These are phyloP conservation scores for Numenius arquata DNA, from an alignment of 2,113 vertebrate genomes.

Conservation along the genomic window DNA sequence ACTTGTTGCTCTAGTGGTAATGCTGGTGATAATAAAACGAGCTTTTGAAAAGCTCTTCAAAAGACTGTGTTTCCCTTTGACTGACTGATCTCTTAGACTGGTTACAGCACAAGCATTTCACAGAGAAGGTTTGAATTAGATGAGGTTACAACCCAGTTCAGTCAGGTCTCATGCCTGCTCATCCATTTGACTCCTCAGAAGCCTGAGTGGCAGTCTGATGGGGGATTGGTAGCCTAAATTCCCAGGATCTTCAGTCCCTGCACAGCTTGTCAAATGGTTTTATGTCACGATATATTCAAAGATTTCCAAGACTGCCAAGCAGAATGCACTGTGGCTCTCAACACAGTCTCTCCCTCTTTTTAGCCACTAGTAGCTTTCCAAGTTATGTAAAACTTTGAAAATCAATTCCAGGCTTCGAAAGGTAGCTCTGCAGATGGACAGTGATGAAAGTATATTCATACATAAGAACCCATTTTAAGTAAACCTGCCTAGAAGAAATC, in stretches of 20 bases:
- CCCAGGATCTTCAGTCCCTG: not conserved
- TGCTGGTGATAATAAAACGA: not conserved
- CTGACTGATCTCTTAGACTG: not conserved
- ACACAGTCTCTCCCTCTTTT: not conserved
- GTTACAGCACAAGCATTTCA: not conserved
- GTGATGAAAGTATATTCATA: not conserved
- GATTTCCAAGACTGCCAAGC: not conserved
- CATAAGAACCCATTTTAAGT: not conserved
- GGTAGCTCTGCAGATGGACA: not conserved
- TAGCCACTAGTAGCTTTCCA: not conserved
- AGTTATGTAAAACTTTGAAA: not conserved
- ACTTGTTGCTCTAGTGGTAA: not conserved
- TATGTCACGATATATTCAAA: fast-evolving
- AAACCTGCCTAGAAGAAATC: not conserved
- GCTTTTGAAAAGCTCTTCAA: constrained; percentile 31
- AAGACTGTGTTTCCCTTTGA: not conserved
- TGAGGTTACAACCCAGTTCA: constrained; percentile 10
- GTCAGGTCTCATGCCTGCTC: not conserved
- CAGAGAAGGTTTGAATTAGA: constrained; percentile 9
- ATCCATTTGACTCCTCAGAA: not conserved
- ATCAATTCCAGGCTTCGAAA: not conserved
- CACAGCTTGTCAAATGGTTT: not conserved
- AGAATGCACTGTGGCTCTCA: not conserved
- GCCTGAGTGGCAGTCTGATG: not conserved
- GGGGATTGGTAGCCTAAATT: not conserved